These are phyloP conservation scores for Sardina pilchardus DNA, from an alignment of 2,113 vertebrate genomes.

Conservation along the genomic window DNA sequence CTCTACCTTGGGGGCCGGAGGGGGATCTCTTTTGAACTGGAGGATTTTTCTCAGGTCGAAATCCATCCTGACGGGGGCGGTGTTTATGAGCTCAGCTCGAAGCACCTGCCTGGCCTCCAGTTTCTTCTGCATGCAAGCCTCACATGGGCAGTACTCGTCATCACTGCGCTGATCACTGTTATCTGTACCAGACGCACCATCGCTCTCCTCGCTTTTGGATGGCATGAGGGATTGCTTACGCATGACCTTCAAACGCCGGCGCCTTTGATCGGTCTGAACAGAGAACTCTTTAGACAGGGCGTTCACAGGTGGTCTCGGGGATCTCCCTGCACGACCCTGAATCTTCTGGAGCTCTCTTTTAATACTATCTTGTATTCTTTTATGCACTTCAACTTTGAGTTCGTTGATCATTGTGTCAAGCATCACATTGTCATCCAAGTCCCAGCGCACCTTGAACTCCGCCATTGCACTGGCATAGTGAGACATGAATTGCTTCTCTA, in stretches of 20 bases:
- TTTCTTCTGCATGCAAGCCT: constrained; percentile 78
- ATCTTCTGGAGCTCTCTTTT: constrained; percentile 81
- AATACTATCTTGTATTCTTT: constrained; percentile 79
- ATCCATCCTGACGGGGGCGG: constrained; percentile 70
- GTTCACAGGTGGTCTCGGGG: constrained; percentile 64
- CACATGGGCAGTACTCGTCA: constrained; percentile 85
- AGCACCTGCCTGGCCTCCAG: constrained; percentile 38
- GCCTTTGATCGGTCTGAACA: constrained; percentile 68
- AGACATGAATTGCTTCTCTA: constrained; percentile 87
- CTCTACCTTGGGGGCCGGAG: constrained; percentile 26
- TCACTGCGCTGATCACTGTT: constrained; percentile 65
- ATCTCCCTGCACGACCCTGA: constrained; percentile 57
- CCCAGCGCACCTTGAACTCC: constrained; percentile 83
- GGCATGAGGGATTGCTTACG: constrained; percentile 58
- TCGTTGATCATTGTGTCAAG: constrained; percentile 83
- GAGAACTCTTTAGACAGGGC: constrained; percentile 60
- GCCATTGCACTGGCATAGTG: constrained; percentile 83
- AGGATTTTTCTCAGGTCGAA: constrained; percentile 84
- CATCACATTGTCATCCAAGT: constrained; percentile 71
- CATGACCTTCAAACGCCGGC: constrained; percentile 70
- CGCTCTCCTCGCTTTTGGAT: constrained; percentile 63
- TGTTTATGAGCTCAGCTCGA: constrained; percentile 40
- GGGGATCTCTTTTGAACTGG: constrained; percentile 59
- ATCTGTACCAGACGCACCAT: constrained; percentile 58
- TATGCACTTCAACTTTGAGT: constrained; percentile 79